These are phyloP conservation scores for Cebus imitator DNA, from an alignment of 2,113 vertebrate genomes.

Conservation along the genomic window DNA sequence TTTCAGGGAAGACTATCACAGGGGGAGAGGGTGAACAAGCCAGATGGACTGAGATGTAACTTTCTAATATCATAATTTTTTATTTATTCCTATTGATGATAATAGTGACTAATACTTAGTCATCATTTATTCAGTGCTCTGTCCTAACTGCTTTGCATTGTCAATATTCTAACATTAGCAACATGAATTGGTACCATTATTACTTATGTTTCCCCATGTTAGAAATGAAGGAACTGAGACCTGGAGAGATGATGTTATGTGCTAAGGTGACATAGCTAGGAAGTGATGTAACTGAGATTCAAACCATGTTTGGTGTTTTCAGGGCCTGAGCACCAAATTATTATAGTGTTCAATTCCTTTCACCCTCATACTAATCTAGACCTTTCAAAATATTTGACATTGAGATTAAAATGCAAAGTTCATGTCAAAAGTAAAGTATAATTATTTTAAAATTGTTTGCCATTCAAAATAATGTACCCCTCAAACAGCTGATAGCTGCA, in stretches of 20 bases:
- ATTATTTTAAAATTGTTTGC: background rate
- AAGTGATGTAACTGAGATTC: background rate
- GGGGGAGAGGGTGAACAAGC: background rate
- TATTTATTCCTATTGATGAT: background rate
- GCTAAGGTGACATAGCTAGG: background rate
- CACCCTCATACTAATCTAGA: background rate
- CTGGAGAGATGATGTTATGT: background rate
- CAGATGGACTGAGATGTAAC: background rate
- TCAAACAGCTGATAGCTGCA: background rate
- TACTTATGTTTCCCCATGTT: background rate
- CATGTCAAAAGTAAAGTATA: background rate
- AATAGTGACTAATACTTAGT: background rate
- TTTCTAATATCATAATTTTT: slow-evolving; percentile 1
- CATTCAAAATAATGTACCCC: background rate
- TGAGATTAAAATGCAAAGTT: slow-evolving; percentile 26
- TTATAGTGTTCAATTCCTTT: background rate
- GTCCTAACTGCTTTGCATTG: background rate
- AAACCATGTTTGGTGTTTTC: background rate
- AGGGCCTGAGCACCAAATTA: background rate
- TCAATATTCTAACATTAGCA: background rate
- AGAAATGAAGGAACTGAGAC: background rate
- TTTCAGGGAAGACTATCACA: background rate
- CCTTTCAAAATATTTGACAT: slow-evolving; percentile 29
- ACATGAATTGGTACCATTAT: background rate
- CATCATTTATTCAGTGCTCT: background rate